Evolutionary conservation across 2,113 vertebrate genomes (phyloP).

Genomic region (Brachirus orientalis): DNA sequence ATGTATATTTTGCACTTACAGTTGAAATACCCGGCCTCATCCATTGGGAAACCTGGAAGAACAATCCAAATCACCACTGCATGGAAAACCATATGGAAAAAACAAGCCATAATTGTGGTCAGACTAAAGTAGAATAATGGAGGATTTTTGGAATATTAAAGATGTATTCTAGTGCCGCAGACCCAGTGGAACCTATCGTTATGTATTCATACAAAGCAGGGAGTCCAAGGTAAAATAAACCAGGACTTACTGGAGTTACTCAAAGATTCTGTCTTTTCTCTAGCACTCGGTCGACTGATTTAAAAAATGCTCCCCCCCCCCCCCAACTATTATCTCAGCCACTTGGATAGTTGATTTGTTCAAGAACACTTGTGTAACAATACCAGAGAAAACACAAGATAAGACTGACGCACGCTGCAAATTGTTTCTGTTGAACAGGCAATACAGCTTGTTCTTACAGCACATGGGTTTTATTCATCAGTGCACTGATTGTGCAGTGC

Average conservation of each 20-base stretch:
- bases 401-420: neutral
- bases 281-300: slow-evolving; percentile 36
- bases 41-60: slow-evolving; percentile 1
- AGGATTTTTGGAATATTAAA: neutral
- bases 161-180: neutral
- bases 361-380: neutral
- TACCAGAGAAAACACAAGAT: neutral
- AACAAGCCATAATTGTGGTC: slow-evolving; percentile 30
- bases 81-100: neutral
- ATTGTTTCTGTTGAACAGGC: too few relatives aligned
- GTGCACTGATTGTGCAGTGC: too few relatives aligned
- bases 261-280: slow-evolving; percentile 8
- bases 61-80: slow-evolving; percentile 11
- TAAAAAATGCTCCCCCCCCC: neutral
- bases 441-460: too few relatives aligned
- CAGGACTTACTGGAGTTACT: slow-evolving; percentile 20
- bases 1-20: slow-evolving; percentile 48
- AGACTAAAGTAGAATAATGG: neutral
- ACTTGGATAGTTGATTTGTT: slow-evolving; percentile 8
- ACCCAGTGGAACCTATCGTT: neutral
- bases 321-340: slow-evolving; percentile 1
- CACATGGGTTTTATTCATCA: too few relatives aligned
- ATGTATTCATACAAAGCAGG: slow-evolving; percentile 16
- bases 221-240: slow-evolving; percentile 28
- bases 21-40: slow-evolving; percentile 31